phyloP scores from a whole-genome alignment of 2,888 invertebrate species.

The Sphaeridia pumilis region DNA sequence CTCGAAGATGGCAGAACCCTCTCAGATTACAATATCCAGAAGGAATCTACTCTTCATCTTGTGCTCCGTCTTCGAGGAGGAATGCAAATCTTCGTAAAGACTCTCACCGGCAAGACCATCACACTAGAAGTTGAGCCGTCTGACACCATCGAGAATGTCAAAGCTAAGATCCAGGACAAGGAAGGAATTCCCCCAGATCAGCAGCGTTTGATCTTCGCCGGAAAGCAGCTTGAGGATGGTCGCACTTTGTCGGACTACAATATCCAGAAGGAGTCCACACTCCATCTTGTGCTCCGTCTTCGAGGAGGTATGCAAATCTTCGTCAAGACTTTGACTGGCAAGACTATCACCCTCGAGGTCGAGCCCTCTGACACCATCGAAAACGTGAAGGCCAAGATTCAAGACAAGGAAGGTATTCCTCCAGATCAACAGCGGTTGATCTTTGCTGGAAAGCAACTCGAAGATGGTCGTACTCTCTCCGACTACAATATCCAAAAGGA shows the following conservation, averaged over 20 bases:
- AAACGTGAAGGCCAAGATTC: no score
- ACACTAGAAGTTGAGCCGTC: conserved; percentile 85
- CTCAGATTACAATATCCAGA: conserved; percentile 49
- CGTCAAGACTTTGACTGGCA: no score
- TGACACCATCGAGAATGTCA: conserved; percentile 56
- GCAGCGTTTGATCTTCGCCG: conserved; percentile 49
- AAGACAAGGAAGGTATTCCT: conserved; percentile 22
- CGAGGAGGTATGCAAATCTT: no score
- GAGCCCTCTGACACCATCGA: no score
- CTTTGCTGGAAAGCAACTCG: conserved; percentile 89
- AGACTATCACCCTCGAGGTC: no score
- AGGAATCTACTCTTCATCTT: conserved; percentile 65
- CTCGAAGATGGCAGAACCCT: conserved; percentile 88
- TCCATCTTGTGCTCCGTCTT: no score
- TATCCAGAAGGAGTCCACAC: conserved; percentile 37
- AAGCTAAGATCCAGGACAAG: conserved; percentile 43
- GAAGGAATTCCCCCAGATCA: conserved; percentile 52
- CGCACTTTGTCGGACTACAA: conserved; percentile 51
- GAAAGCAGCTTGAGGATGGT: conserved; percentile 50
- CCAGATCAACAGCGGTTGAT: conserved; percentile 24
- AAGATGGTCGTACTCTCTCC: conserved; percentile 83
- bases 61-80: conserved; percentile 85
- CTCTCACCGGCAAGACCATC: conserved; percentile 81
- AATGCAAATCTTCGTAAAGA: conserved; percentile 19
- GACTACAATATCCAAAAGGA: conserved; percentile 44